Base-by-base conservation (phyloP, 2,888 invertebrate species). In the Cyaniris semiargus region DNA sequence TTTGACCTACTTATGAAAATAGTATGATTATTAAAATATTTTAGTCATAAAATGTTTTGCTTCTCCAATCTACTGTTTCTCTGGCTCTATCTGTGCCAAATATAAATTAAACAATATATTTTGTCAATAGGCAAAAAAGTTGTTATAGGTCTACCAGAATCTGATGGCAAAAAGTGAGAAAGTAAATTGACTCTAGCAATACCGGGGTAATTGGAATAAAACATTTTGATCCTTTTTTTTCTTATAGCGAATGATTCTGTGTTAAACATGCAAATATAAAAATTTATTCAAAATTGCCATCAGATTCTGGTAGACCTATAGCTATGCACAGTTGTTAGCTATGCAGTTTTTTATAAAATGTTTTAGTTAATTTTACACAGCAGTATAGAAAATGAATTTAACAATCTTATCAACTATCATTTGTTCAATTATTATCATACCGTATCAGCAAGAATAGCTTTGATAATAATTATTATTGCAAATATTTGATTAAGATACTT, bases 401-500 rank as follows among this genome's bases (percentile, higher is more conserved):
- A 15, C 53, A 18, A 66, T 66, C 66, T 66, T 66, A 74, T 44
- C 48, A 72, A 74, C 7, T 27, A 74, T 74, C 48, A 44, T 44
- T 44, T 21, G 34, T n/a, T 27, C 27, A 66, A 60, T 60, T 10
- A 23, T 23, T 21, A n/a, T n/a, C 0, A 2, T 7, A 23, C 23
- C 60, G 1, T 60, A 60, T 60, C 60, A 53, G 53, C 23, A 23
- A 60, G 4, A 23, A 8, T 21, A 13, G 7, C 3, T 23, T 8
- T 60, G 60, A 60, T 13, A 23, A 58, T 21, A 21, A 21, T 58
- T 21, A 21, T 58, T 21, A 10, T 23, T 23, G 23, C 56, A 56
- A 21, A n/a, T 18, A 56, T 56, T 56, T 56, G 56, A 56, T 5
- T 56, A 34, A 8, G 38, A 38, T 38, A 38, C 8, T 21, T 21